phyloP scores from a whole-genome alignment of 2,113 vertebrate species.

The Podocnemis expansa region DNA sequence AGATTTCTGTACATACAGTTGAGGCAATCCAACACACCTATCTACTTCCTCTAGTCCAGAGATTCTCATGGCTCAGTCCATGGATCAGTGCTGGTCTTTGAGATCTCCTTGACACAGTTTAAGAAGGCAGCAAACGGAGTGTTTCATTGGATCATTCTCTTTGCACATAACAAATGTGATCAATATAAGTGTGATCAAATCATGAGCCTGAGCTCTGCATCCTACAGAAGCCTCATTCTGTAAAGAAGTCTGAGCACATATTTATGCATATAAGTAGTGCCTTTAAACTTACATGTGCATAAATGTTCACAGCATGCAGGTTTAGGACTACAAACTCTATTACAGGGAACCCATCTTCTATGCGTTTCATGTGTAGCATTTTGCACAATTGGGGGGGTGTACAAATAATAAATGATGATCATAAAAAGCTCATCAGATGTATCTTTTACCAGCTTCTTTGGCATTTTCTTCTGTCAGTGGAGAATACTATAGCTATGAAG shows the following conservation, averaged over 20 bases:
- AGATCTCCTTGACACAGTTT: too few species aligned
- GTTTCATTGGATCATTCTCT: too few species aligned
- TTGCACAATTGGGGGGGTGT: neutral
- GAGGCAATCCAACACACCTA: too few species aligned
- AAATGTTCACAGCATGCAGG: fast-evolving
- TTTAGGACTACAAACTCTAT: neutral
- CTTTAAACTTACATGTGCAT: neutral
- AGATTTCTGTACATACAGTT: too few species aligned
- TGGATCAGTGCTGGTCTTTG: too few species aligned
- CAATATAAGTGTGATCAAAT: too few species aligned
- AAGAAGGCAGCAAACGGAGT: too few species aligned
- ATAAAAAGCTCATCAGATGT: neutral
- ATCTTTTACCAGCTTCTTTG: neutral
- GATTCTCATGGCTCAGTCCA: too few species aligned
- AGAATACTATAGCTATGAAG: neutral
- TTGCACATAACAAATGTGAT: too few species aligned
- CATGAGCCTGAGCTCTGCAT: too few species aligned
- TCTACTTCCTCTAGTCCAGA: too few species aligned
- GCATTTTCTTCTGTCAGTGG: neutral
- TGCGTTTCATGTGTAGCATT: neutral
- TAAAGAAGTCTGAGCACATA: neutral
- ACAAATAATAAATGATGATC: neutral
- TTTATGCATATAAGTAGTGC: neutral
- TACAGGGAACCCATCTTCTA: neutral
- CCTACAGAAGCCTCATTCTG: neutral